phyloP scores from a whole-genome alignment of 2,888 invertebrate species.

The Lepidochitona cinerea region DNA sequence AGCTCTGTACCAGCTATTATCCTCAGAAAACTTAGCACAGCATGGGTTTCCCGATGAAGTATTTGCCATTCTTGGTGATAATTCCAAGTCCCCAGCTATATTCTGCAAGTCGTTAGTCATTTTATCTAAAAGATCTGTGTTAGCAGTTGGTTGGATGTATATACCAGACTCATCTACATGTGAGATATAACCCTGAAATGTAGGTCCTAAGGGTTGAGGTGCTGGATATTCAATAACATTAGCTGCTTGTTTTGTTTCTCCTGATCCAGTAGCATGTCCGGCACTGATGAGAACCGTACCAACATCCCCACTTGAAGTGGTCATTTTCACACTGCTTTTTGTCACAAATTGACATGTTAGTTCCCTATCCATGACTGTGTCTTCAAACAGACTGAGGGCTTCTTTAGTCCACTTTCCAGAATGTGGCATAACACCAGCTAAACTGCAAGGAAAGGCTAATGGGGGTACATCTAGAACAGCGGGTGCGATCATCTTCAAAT shows the following conservation, averaged over 20 bases:
- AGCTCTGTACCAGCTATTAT: constrained; percentile 80
- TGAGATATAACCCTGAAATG: background rate
- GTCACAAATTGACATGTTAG: constrained; percentile 39
- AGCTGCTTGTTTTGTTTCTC: background rate
- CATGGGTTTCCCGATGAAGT: constrained; percentile 73
- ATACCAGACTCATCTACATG: background rate
- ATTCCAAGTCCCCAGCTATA: background rate
- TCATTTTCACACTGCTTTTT: constrained; percentile 30
- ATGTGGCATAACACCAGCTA: constrained; percentile 39
- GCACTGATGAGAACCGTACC: constrained; percentile 7
- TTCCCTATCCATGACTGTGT: constrained; percentile 34
- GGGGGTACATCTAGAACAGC: constrained; percentile 31
- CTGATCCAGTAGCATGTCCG: constrained; percentile 6
- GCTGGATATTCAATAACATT: background rate
- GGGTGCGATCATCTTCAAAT: background rate
- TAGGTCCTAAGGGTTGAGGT: background rate
- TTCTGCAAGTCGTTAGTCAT: constrained; percentile 44
- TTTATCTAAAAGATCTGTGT: constrained; percentile 33
- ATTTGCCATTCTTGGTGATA: background rate
- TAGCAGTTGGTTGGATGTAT: background rate
- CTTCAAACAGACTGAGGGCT: constrained; percentile 19
- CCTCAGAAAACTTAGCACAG: constrained; percentile 76
- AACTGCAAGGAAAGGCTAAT: constrained; percentile 47
- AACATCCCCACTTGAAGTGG: constrained; percentile 31
- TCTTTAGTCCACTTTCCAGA: constrained; percentile 23